Conservation (phyloP, 2,888 invertebrate genomes). For the Drosophila imparisetae region DNA sequence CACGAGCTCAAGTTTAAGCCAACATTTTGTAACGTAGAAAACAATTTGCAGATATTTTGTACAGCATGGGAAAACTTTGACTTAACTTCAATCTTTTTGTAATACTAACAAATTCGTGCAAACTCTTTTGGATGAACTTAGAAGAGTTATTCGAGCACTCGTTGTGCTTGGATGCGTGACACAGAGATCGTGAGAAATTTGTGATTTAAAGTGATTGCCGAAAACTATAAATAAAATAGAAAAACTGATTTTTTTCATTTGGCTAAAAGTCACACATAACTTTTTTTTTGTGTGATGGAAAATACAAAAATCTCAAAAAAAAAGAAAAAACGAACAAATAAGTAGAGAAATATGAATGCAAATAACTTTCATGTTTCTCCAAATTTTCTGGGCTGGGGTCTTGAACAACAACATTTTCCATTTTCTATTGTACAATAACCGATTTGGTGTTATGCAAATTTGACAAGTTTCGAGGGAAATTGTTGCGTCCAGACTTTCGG, state of each 20-base stretch:
- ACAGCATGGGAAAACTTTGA: not conserved
- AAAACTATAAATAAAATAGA: constrained; percentile 12
- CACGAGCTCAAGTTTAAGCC: constrained; percentile 18
- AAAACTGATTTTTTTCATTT: constrained; percentile 10
- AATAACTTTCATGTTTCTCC: constrained; percentile 45
- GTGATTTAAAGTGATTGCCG: constrained; percentile 19
- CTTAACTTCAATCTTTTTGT: not conserved
- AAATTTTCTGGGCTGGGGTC: not conserved
- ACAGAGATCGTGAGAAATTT: constrained; percentile 50
- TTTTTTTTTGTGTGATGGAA: constrained; percentile 24
- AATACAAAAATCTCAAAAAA: not conserved
- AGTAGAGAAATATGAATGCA: constrained; percentile 32
- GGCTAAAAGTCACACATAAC: constrained; percentile 49
- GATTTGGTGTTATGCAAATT: constrained; percentile 58
- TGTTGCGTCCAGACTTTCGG: constrained; percentile 48
- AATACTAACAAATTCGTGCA: not conserved
- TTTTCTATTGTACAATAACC: constrained; percentile 55
- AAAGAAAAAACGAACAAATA: not conserved
- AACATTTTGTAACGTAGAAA: not conserved
- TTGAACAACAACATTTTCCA: constrained; percentile 38
- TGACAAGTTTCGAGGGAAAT: constrained; percentile 55
- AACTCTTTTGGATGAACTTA: not conserved
- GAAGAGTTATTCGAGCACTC: constrained; percentile 10
- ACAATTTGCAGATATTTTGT: not conserved
- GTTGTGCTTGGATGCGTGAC: constrained; percentile 34